A percentile compares a stretch with the other conserved stretches of the same genome.
Conservation (phyloP, 2,113 vertebrate genomes). For the Tachuris rubrigastra region DNA sequence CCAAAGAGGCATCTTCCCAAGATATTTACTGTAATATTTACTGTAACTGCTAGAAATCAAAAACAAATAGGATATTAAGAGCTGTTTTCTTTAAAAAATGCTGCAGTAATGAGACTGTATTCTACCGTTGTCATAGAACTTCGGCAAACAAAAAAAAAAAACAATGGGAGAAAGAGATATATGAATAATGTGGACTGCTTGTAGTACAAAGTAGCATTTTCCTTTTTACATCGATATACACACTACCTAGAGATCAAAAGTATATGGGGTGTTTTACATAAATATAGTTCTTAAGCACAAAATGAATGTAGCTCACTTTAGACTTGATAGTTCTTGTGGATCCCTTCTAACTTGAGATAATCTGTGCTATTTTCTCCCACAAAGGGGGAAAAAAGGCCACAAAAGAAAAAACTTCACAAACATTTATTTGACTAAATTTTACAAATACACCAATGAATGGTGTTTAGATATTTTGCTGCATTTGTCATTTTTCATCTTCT, state of each 20-base stretch:
- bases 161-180: neutral
- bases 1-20: neutral
- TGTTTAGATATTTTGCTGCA: neutral
- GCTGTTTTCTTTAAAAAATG: neutral
- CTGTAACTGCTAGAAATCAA: neutral
- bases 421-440: neutral
- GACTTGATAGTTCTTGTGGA: neutral
- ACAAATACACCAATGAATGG: neutral
- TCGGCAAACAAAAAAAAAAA: neutral
- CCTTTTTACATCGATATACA: neutral
- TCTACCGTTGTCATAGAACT: neutral
- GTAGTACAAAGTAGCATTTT: neutral
- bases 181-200: neutral
- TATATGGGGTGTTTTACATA: neutral
- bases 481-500: neutral
- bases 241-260: neutral
- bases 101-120: neutral
- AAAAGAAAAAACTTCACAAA: neutral
- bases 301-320: rapidly evolving
- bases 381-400: neutral
- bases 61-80: neutral
- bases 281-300: neutral
- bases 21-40: neutral
- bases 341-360: neutral
- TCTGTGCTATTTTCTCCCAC: neutral